These are phyloP conservation scores for Caenorhabditis brenneri DNA, from an alignment of 1,140 invertebrate species.

Conservation along the genomic window DNA sequence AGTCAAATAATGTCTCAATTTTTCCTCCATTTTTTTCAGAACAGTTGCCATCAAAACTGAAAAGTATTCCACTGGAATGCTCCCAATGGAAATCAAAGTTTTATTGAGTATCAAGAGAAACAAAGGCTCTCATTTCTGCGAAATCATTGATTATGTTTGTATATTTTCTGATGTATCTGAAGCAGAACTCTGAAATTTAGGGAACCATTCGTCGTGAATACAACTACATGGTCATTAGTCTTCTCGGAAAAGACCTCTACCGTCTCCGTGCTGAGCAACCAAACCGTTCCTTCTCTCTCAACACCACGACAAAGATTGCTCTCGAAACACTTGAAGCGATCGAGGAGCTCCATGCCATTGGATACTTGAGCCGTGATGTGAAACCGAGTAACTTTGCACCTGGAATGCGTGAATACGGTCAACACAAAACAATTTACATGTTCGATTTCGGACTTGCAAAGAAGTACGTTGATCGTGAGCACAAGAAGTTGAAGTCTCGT, in stretches of 20 bases:
- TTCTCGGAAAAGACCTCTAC: slow-evolving; percentile 51
- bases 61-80: slow-evolving; percentile 27
- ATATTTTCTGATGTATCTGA: neutral
- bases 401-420: slow-evolving; percentile 1
- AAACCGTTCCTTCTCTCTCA: slow-evolving; percentile 34
- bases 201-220: slow-evolving; percentile 38
- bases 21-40: no score
- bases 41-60: slow-evolving; percentile 17
- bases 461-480: slow-evolving; percentile 41
- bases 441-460: slow-evolving; percentile 55
- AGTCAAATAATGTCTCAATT: no score
- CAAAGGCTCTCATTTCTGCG: slow-evolving; percentile 6
- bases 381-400: slow-evolving; percentile 55
- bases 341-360: slow-evolving; percentile 46
- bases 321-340: slow-evolving; percentile 50
- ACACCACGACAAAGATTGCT: slow-evolving; percentile 39
- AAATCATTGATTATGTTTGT: slow-evolving; percentile 26
- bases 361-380: slow-evolving; percentile 49
- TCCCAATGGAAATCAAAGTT: slow-evolving; percentile 26
- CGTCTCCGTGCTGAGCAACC: slow-evolving; percentile 37
- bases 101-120: neutral
- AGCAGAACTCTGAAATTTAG: neutral
- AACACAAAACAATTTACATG: slow-evolving; percentile 51
- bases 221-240: slow-evolving; percentile 51
- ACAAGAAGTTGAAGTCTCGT: slow-evolving; percentile 7